A percentile compares a stretch with the other conserved stretches of the same genome.
Evolutionary conservation across 2,888 invertebrate species (phyloP).

Genomic region (Formica aserva): DNA sequence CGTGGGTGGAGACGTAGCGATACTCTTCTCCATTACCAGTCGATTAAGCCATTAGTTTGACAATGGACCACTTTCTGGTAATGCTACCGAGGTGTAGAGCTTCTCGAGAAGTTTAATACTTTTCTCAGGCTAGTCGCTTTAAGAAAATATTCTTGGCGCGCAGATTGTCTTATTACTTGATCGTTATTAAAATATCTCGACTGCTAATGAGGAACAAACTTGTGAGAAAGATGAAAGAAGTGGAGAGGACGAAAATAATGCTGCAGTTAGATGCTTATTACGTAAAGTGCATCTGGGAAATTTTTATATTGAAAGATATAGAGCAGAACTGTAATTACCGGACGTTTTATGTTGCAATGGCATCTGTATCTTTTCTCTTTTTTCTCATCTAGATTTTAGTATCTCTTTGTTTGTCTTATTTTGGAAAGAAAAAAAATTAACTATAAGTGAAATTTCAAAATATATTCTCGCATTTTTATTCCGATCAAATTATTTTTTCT

Average conservation of each 20-base stretch:
- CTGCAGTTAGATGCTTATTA: constrained; percentile 17
- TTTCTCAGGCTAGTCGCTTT: neutral
- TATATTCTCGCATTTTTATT: neutral
- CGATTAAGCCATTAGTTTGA: constrained; percentile 73
- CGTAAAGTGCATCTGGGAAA: neutral
- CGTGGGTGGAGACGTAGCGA: constrained; percentile 2
- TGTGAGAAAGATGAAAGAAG: neutral
- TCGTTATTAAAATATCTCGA: neutral
- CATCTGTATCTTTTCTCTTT: neutral
- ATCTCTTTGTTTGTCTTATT: neutral
- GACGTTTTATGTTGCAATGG: neutral
- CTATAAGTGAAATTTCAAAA: neutral
- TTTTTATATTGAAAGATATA: neutral
- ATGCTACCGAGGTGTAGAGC: neutral
- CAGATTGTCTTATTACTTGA: neutral
- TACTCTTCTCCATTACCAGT: constrained; percentile 44
- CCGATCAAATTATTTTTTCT: neutral
- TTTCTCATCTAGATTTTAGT: neutral
- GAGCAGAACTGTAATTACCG: neutral
- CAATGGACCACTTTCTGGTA: constrained; percentile 67
- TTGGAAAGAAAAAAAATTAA: neutral
- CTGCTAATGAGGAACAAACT: neutral
- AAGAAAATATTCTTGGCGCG: constrained; percentile 11
- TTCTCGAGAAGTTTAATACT: neutral
- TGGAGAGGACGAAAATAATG: constrained; percentile 4